phyloP scores from a whole-genome alignment of 2,113 vertebrate genomes.

The Bos javanicus region DNA sequence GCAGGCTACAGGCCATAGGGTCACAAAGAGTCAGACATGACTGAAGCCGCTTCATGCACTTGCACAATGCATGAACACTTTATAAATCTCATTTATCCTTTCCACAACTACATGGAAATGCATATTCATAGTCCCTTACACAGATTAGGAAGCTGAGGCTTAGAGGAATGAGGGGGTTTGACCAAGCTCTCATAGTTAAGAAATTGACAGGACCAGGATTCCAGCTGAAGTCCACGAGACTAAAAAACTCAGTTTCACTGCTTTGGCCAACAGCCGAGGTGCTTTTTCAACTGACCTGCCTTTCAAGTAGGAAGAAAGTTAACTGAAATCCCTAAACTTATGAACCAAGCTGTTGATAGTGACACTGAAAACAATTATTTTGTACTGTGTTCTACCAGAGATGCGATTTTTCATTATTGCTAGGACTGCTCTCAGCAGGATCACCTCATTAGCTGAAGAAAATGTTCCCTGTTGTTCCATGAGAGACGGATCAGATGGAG shows the following conservation, averaged over 20 bases:
- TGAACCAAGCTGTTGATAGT: not conserved
- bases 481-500: conserved; percentile 38
- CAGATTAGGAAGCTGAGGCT: not conserved
- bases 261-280: not conserved
- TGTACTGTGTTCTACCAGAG: conserved; percentile 42
- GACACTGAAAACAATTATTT: conserved; percentile 47
- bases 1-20: not conserved
- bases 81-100: not conserved
- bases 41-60: not conserved
- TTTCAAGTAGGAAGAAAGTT: conserved; percentile 18
- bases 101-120: not conserved
- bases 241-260: not conserved
- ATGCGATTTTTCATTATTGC: conserved; percentile 74
- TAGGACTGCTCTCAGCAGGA: conserved; percentile 71
- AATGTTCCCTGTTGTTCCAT: conserved; percentile 58
- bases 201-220: not conserved
- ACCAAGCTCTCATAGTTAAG: not conserved
- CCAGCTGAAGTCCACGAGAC: not conserved
- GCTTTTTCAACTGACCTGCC: not conserved
- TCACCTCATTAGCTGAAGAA: conserved; percentile 73
- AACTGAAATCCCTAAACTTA: conserved; percentile 26
- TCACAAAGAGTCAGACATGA: not conserved
- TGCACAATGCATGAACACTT: not conserved
- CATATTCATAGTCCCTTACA: not conserved
- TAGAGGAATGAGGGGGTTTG: not conserved